Evolutionary conservation across 2,888 invertebrate genomes (phyloP), one percentile per base, ranked within the genome.

Genomic region (Belgica antarctica): DNA sequence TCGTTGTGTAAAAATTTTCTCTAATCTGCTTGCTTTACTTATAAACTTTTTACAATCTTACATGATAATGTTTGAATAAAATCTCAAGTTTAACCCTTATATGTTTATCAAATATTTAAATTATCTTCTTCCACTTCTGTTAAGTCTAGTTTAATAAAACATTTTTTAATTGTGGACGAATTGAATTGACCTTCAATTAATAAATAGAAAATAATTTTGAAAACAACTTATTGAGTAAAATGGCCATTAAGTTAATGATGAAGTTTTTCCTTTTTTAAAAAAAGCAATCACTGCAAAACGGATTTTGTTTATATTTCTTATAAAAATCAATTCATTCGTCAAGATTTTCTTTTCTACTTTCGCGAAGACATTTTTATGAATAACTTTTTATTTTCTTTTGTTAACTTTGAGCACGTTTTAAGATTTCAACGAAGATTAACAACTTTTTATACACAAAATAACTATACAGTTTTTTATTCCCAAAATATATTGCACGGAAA

Each of bases 241-340:
- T n/a, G n/a, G n/a, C n/a, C n/a, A n/a, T n/a, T n/a, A n/a, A n/a
- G n/a, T n/a, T n/a, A 52, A 52, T 17, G 52, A 19, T 4, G 17
- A 22, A 52, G 22, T 70, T 72, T 27, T 65, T 31, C 36, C 19
- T 62, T 28, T 31, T 70, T 70, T 12, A 34, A 34, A 8, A 12
- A 8, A 12, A 8, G 12, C 7, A 34, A 12, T 34, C 34, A 12
- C 34, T 12, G 34, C 7, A 34, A 12, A 8, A 8, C 34, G 34
- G 34, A n/a, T 41, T 41, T 41, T 41, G 8, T n/a, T n/a, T 28
- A 19, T 47, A n/a, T 70, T 70, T 63, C 63, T 41, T 72, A 70
- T 71, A 70, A 73, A 72, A 72, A 28, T 62, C 65, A 65, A 63
- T 66, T 71, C 71, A 63, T 66, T 71, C 71, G 71, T 66, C 71